phyloP scores from a whole-genome alignment of 2,797 vertebrate species.

The Danio jaintianensis region DNA sequence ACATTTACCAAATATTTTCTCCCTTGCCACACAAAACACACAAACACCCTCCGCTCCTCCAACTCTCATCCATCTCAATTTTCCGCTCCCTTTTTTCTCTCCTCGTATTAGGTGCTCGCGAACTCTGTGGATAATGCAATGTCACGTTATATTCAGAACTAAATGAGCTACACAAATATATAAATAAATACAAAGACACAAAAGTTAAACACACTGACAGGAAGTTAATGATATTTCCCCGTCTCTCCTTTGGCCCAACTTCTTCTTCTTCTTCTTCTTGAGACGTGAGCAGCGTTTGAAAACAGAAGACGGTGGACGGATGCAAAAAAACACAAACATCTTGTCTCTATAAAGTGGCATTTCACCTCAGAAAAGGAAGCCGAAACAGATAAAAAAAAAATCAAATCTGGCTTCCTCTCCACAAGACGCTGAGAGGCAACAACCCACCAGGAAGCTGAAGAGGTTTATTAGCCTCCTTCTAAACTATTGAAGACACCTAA shows the following conservation, averaged over 20 bases:
- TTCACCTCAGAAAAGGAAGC: neutral
- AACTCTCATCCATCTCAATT: slow-evolving; percentile 35
- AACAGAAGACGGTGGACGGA: slow-evolving; percentile 12
- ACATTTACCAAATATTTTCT: slow-evolving; percentile 35
- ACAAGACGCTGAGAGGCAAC: slow-evolving; percentile 17
- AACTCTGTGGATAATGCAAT: slow-evolving; percentile 28
- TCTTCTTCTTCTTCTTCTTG: slow-evolving; percentile 1
- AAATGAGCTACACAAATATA: slow-evolving; percentile 43
- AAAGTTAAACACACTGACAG: slow-evolving; percentile 43
- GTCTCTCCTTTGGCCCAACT: slow-evolving; percentile 38
- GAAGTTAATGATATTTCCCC: slow-evolving; percentile 54
- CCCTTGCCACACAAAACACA: slow-evolving; percentile 7
- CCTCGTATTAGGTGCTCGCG: neutral
- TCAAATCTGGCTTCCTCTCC: neutral
- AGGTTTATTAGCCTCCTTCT: slow-evolving; percentile 23
- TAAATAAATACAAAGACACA: slow-evolving; percentile 46
- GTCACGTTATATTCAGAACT: slow-evolving; percentile 33
- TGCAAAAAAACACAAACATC: neutral
- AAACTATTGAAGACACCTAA: slow-evolving; percentile 47
- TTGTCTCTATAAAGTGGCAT: slow-evolving; percentile 17
- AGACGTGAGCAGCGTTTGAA: slow-evolving; percentile 41
- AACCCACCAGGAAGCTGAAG: slow-evolving; percentile 19
- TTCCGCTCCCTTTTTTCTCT: slow-evolving; percentile 8
- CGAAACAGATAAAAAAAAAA: neutral
- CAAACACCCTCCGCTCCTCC: slow-evolving; percentile 1